Conservation (phyloP, 1,140 invertebrate species). For the Thalassaphorura encarpata region DNA sequence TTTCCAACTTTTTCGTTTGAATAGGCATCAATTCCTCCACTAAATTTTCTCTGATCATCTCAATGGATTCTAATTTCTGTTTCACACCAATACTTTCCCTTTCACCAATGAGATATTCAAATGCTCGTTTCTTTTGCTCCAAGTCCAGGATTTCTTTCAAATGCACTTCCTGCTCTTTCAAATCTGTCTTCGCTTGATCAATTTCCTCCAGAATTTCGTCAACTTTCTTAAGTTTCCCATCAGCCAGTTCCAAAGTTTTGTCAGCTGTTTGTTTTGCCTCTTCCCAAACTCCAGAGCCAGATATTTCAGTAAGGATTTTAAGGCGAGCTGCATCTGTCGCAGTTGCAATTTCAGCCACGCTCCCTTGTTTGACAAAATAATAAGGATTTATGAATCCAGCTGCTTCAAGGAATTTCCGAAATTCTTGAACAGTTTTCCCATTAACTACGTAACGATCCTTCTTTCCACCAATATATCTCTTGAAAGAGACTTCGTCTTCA, state of each 20-base stretch:
- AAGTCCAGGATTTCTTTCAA: neutral
- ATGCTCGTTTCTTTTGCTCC: neutral
- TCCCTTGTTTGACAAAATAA: constrained; percentile 20
- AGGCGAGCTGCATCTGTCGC: constrained; percentile 10
- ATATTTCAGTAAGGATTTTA: too few species aligned
- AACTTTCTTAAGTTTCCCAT: neutral
- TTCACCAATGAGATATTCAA: too few species aligned
- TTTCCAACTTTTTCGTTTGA: too few species aligned
- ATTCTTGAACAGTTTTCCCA: constrained; percentile 2
- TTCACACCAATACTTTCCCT: too few species aligned
- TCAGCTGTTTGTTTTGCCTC: neutral
- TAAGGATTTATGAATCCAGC: constrained; percentile 23
- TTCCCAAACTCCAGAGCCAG: neutral
- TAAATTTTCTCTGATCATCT: too few species aligned
- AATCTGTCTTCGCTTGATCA: neutral
- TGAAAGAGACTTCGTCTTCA: constrained; percentile 7
- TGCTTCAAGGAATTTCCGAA: constrained; percentile 6
- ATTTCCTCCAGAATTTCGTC: neutral
- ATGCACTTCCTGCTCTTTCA: neutral
- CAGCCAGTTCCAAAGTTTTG: neutral
- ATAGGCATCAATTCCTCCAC: too few species aligned
- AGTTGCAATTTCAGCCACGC: constrained; percentile 3
- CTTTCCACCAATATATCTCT: constrained; percentile 9
- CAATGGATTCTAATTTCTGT: too few species aligned
- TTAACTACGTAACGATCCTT: constrained; percentile 18